Conservation (phyloP, 2,797 vertebrate genomes). For the Eulemur rubriventer region DNA sequence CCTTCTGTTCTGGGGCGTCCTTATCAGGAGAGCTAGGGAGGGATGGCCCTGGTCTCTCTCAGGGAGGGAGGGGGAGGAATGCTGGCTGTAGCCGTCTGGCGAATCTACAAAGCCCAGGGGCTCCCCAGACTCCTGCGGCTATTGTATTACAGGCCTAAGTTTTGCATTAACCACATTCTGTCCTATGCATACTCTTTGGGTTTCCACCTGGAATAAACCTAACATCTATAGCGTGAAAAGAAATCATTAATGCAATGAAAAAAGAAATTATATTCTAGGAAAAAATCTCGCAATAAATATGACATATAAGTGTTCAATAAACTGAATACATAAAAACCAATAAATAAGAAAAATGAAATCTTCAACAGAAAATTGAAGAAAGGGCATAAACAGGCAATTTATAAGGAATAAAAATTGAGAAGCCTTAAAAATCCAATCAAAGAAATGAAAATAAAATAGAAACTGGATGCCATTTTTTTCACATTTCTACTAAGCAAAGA, state of each 20-base stretch:
- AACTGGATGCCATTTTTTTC: not conserved
- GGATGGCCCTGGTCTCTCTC: too few species aligned
- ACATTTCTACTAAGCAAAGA: not conserved
- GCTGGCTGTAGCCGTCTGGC: too few species aligned
- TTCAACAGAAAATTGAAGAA: not conserved
- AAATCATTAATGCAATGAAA: not conserved
- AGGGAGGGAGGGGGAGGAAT: too few species aligned
- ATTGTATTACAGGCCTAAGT: too few species aligned
- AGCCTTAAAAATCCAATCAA: not conserved
- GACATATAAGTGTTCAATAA: not conserved
- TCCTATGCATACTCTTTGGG: too few species aligned
- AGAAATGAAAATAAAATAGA: constrained; percentile 41
- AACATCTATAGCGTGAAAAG: not conserved
- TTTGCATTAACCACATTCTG: too few species aligned
- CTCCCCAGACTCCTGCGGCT: too few species aligned
- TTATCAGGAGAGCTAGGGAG: too few species aligned
- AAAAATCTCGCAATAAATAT: not conserved
- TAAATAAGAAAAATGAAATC: not conserved
- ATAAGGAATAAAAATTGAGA: not conserved
- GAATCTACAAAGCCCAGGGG: too few species aligned
- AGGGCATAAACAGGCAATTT: not conserved
- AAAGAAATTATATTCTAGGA: not conserved
- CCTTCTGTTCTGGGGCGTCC: too few species aligned
- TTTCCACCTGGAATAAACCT: too few species aligned
- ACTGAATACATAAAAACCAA: not conserved